phyloP scores from a whole-genome alignment of 2,113 vertebrate genomes.

The Stomatorhinus ivindoensis region DNA sequence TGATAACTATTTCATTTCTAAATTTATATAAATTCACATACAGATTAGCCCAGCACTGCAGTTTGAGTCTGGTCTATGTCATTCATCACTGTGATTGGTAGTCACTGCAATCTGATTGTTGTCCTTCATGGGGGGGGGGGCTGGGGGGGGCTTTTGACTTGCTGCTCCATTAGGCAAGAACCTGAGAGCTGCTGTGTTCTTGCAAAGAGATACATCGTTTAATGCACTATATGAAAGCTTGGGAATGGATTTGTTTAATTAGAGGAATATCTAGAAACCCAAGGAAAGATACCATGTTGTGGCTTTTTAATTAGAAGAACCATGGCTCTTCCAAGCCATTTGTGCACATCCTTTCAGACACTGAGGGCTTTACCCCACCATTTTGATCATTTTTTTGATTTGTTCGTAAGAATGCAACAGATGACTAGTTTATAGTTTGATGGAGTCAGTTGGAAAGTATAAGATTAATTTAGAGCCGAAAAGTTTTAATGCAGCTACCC shows the following conservation, averaged over 20 bases:
- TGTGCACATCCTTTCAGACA: background rate
- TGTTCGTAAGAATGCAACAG: background rate
- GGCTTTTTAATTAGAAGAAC: background rate
- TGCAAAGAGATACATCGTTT: background rate
- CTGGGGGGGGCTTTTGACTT: background rate
- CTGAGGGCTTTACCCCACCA: background rate
- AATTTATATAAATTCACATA: slow-evolving; percentile 1
- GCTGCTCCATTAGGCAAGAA: background rate
- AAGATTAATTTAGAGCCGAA: background rate
- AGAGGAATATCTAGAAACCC: background rate
- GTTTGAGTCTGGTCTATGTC: background rate
- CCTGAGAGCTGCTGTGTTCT: background rate
- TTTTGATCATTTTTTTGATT: background rate
- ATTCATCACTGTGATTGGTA: background rate
- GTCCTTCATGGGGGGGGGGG: background rate
- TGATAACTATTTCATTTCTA: background rate
- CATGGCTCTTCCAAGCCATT: background rate
- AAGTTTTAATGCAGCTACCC: background rate
- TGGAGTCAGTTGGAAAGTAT: background rate
- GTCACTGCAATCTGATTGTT: background rate
- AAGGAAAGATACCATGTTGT: background rate
- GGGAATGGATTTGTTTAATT: background rate
- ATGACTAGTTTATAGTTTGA: background rate
- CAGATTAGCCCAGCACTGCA: background rate
- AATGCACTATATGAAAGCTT: background rate